A percentile compares a stretch with the other conserved stretches of the same genome.
Evolutionary conservation across 2,113 vertebrate genomes (phyloP).

Genomic region (Phodopus roborovskii): DNA sequence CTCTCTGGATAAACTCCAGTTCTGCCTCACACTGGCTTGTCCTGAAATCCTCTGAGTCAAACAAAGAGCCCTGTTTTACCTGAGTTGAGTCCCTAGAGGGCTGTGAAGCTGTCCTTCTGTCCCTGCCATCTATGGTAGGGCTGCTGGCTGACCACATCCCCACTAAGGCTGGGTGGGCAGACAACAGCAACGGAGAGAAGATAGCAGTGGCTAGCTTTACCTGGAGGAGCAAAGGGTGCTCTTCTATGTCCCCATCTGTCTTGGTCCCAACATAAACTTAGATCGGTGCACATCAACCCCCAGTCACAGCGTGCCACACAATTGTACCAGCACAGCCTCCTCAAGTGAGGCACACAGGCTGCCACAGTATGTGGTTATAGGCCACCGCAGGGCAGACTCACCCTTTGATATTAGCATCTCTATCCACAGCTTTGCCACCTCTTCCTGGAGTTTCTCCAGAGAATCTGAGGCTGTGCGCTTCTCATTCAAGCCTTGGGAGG

Average conservation of each 20-base stretch:
- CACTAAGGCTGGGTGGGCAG: not conserved
- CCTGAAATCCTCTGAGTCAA: not conserved
- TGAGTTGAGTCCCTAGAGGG: not conserved
- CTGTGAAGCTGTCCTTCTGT: not conserved
- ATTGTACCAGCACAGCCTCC: not conserved
- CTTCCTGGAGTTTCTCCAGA: conserved; percentile 50
- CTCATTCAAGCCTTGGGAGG: conserved; percentile 68
- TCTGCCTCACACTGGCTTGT: not conserved
- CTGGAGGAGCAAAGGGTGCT: not conserved
- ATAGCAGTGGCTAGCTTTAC: not conserved
- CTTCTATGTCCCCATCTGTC: not conserved
- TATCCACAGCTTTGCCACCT: conserved; percentile 63
- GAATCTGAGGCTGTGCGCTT: not conserved
- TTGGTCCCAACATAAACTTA: not conserved
- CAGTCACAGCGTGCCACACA: not conserved
- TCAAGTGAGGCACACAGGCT: not conserved
- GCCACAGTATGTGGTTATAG: not conserved
- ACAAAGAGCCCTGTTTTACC: not conserved
- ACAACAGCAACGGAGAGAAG: not conserved
- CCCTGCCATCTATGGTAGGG: not conserved
- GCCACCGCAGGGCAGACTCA: not conserved
- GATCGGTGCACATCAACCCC: not conserved
- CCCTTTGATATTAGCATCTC: conserved; percentile 50
- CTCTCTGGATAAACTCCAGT: not conserved
- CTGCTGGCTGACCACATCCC: too few relatives aligned